phyloP scores from a whole-genome alignment of 2,113 vertebrate species.

The Dunckerocampus dactyliophorus region DNA sequence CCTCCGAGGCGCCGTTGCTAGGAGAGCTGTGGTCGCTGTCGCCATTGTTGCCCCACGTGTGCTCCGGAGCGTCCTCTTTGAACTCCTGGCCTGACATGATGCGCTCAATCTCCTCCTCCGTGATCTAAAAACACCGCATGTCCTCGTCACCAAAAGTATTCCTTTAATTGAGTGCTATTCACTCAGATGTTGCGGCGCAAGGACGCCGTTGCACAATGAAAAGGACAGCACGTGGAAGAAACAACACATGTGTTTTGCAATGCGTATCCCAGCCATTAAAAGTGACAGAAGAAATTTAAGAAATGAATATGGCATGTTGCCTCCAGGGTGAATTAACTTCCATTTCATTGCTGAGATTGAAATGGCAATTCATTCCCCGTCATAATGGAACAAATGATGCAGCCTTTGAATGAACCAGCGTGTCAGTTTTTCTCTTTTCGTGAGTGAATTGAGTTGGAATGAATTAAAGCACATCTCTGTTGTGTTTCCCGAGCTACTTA shows the following conservation, averaged over 20 bases:
- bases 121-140: conserved; percentile 76
- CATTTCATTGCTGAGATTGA: conserved; percentile 18
- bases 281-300: conserved; percentile 24
- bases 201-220: conserved; percentile 41
- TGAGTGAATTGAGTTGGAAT: conserved; percentile 28
- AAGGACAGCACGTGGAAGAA: conserved; percentile 13
- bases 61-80: conserved; percentile 87
- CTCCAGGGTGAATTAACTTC: conserved; percentile 29
- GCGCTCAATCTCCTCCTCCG: conserved; percentile 96
- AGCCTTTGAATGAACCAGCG: conserved; percentile 5
- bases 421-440: conserved; percentile 3
- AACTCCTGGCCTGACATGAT: conserved; percentile 99
- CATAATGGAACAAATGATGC: conserved; percentile 40
- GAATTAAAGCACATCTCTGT: conserved; percentile 29
- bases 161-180: conserved; percentile 19
- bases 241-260: conserved; percentile 4
- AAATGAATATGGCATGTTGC: conserved; percentile 27
- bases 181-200: conserved; percentile 39
- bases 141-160: conserved; percentile 11
- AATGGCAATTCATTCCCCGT: conserved; percentile 34
- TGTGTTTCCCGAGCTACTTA: conserved; percentile 39
- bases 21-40: conserved; percentile 98
- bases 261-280: too few relatives aligned
- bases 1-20: conserved; percentile 92
- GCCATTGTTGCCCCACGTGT: conserved; percentile 94